Conservation (phyloP, 2,888 invertebrate species). For the Dione vanillae region DNA sequence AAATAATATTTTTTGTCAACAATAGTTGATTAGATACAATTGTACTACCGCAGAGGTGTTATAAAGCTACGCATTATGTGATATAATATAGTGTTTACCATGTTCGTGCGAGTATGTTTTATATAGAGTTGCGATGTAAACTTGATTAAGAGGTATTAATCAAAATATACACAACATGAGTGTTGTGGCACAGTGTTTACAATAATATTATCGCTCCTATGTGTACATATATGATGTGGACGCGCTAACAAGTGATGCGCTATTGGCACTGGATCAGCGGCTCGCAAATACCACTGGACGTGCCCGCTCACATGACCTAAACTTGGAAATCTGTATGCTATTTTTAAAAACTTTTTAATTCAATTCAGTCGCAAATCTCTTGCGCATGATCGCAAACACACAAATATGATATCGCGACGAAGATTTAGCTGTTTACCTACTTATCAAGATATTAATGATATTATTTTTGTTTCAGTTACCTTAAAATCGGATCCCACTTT, state of each 20-base stretch:
- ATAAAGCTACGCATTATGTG: conserved; percentile 8
- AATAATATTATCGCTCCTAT: conserved; percentile 64
- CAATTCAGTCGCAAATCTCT: conserved; percentile 69
- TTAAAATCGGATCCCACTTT: conserved; percentile 68
- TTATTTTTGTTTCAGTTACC: conserved; percentile 79
- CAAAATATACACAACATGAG: conserved; percentile 55
- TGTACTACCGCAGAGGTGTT: neutral
- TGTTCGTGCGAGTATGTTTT: conserved; percentile 3
- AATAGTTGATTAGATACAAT: neutral
- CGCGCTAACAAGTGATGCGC: conserved; percentile 67
- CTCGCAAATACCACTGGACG: conserved; percentile 61
- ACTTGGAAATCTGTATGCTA: conserved; percentile 65
- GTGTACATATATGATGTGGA: conserved; percentile 58
- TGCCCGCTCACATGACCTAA: conserved; percentile 73
- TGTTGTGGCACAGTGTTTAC: conserved; percentile 71
- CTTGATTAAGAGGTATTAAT: conserved; percentile 60
- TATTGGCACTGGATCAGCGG: conserved; percentile 72
- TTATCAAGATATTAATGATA: conserved; percentile 16
- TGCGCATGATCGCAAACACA: conserved; percentile 55
- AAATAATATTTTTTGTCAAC: neutral
- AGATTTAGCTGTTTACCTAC: neutral
- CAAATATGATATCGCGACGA: conserved; percentile 14
- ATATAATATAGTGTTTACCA: conserved; percentile 13
- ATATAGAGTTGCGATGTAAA: conserved; percentile 48
- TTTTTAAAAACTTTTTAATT: conserved; percentile 74